Conservation (phyloP, 1,140 invertebrate species). For the Drosophila pallidifrons region DNA sequence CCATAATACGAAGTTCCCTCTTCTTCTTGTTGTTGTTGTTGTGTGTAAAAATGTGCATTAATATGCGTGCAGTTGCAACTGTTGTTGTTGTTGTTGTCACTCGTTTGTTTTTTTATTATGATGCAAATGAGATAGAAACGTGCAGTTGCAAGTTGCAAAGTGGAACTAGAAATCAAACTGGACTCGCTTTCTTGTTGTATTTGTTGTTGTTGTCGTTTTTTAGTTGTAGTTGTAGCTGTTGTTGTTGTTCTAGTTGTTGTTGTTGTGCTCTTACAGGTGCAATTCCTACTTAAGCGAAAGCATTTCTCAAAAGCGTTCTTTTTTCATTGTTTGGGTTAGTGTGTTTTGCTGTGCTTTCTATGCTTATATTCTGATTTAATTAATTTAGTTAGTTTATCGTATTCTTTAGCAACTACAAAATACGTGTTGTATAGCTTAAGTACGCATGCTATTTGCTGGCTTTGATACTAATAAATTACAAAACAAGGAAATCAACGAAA, state of each 20-base stretch:
- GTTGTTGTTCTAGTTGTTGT: constrained; percentile 21
- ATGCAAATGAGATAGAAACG: constrained; percentile 20
- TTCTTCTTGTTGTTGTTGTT: constrained; percentile 1
- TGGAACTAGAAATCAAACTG: constrained; percentile 40
- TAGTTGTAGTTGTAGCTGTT: constrained; percentile 26
- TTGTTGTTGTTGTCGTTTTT: constrained; percentile 30
- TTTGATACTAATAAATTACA: constrained; percentile 58
- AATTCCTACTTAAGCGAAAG: constrained; percentile 59
- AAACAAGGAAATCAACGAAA: constrained; percentile 8
- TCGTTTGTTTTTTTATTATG: background rate
- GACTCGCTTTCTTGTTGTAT: constrained; percentile 25
- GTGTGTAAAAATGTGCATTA: constrained; percentile 6
- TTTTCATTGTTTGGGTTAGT: constrained; percentile 19
- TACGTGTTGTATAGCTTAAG: constrained; percentile 24
- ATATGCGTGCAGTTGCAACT: constrained; percentile 21
- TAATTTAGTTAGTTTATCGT: constrained; percentile 8
- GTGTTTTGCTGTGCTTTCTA: constrained; percentile 4
- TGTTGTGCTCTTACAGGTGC: constrained; percentile 50
- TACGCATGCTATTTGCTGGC: constrained; percentile 70
- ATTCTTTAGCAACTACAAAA: constrained; percentile 33
- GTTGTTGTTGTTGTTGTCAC: constrained; percentile 35
- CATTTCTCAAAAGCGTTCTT: constrained; percentile 35
- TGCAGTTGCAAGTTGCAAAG: constrained; percentile 41
- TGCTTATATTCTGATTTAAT: constrained; percentile 10
- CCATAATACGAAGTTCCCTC: constrained; percentile 74